A percentile compares a stretch with the other conserved stretches of the same genome.
Evolutionary conservation across 2,797 vertebrate genomes (phyloP).

Genomic region (Acrocephalus scirpaceus): DNA sequence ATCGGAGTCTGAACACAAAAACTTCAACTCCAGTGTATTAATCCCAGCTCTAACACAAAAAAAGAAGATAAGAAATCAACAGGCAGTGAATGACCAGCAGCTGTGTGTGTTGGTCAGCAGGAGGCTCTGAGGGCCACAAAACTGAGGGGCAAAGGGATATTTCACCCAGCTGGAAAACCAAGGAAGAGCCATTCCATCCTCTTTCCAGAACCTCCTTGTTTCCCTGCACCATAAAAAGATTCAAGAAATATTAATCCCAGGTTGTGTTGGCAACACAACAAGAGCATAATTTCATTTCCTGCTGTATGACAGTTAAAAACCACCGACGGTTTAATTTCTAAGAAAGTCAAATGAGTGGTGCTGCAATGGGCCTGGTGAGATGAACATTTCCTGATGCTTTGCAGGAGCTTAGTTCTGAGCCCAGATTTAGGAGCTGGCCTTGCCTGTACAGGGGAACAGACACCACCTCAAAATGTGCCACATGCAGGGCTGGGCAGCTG

Average conservation of each 20-base stretch:
- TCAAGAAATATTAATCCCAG: neutral
- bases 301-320: neutral
- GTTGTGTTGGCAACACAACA: neutral
- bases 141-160: neutral
- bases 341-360: neutral
- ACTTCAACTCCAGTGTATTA: no score
- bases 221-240: neutral
- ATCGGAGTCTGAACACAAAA: no score
- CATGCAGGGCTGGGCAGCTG: neutral
- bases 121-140: neutral
- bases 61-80: no score
- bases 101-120: neutral
- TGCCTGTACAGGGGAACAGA: rapidly evolving
- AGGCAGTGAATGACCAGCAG: neutral
- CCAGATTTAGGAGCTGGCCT: neutral
- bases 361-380: neutral
- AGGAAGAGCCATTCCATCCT: neutral
- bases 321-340: neutral
- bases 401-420: neutral
- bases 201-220: neutral
- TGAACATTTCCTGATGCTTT: neutral
- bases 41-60: no score
- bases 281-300: conserved; percentile 34
- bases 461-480: neutral
- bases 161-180: neutral